A percentile compares a stretch with the other conserved stretches of the same genome.
These are phyloP conservation scores for Pedicia rivosa DNA, from an alignment of 2,888 invertebrate genomes.

Conservation along the genomic window DNA sequence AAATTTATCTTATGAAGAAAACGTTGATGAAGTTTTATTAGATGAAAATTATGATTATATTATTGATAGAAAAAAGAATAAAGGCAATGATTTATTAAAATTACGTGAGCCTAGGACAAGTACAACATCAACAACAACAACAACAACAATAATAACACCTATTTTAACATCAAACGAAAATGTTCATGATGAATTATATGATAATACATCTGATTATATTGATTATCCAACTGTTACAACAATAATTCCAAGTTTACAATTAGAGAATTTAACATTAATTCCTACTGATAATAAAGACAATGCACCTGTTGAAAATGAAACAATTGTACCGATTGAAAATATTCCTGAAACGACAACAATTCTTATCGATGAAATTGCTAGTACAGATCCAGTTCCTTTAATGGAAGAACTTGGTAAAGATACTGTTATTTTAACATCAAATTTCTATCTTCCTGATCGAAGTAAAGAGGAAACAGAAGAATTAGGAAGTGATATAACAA, in stretches of 20 bases:
- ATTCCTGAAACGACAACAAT: constrained; percentile 1
- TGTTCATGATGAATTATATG: too few relatives aligned
- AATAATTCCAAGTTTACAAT: too few relatives aligned
- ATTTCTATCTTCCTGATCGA: constrained; percentile 20
- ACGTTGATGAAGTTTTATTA: constrained; percentile 1
- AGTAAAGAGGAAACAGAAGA: constrained; percentile 22
- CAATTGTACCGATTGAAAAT: background rate
- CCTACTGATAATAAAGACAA: background rate
- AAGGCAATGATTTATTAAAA: constrained; percentile 2
- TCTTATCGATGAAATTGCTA: too few relatives aligned
- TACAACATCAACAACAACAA: background rate
- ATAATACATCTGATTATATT: too few relatives aligned
- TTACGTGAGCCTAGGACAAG: background rate
- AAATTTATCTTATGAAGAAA: constrained; percentile 5
- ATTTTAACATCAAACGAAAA: too few relatives aligned
- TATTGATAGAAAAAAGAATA: constrained; percentile 1
- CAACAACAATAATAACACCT: background rate
- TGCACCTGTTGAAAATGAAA: background rate
- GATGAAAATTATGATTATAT: background rate
- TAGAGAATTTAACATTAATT: too few relatives aligned
- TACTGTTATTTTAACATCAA: constrained; percentile 19
- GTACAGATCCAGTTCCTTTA: too few relatives aligned
- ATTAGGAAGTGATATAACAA: constrained; percentile 17
- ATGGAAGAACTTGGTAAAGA: constrained; percentile 12
- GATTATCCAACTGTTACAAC: too few relatives aligned